A percentile compares a stretch with the other conserved stretches of the same genome.
phyloP scores from a whole-genome alignment of 2,113 vertebrate genomes.

The Tretioscincus oriximinensis region DNA sequence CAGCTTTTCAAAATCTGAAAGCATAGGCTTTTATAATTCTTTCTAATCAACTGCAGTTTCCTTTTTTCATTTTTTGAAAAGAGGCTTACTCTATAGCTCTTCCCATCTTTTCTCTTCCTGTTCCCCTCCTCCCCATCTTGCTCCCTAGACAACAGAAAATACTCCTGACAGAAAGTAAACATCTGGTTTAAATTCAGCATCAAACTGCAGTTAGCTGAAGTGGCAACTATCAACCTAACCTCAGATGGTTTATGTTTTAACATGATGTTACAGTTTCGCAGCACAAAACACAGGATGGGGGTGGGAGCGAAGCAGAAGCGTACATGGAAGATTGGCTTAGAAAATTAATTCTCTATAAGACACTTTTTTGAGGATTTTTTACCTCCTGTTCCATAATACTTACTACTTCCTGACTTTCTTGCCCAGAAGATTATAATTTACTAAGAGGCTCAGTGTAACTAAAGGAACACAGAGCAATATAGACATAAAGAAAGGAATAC shows the following conservation, averaged over 20 bases:
- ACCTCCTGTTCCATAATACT: not conserved
- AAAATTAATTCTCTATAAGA: constrained; percentile 43
- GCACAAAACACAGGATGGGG: constrained; percentile 38
- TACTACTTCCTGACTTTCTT: constrained; percentile 16
- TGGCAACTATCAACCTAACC: constrained; percentile 66
- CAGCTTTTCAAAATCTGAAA: constrained; percentile 48
- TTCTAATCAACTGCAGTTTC: constrained; percentile 50
- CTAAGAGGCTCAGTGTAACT: constrained; percentile 3
- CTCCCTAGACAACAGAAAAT: constrained; percentile 54
- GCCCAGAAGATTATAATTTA: constrained; percentile 34
- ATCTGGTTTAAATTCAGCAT: constrained; percentile 58
- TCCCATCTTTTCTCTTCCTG: constrained; percentile 53
- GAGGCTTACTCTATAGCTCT: constrained; percentile 42
- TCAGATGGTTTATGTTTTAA: constrained; percentile 62
- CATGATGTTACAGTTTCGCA: constrained; percentile 55
- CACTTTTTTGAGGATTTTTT: not conserved
- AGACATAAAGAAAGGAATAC: constrained; percentile 30
- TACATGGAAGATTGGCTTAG: constrained; percentile 40
- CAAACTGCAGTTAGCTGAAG: constrained; percentile 49
- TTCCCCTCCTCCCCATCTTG: not conserved
- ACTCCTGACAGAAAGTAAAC: constrained; percentile 49
- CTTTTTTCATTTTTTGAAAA: constrained; percentile 9
- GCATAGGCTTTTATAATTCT: constrained; percentile 54
- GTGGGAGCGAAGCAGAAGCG: constrained; percentile 39
- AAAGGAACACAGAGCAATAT: constrained; percentile 15